Evolutionary conservation across 2,797 vertebrate genomes (phyloP).

Genomic region (Coluber constrictor): DNA sequence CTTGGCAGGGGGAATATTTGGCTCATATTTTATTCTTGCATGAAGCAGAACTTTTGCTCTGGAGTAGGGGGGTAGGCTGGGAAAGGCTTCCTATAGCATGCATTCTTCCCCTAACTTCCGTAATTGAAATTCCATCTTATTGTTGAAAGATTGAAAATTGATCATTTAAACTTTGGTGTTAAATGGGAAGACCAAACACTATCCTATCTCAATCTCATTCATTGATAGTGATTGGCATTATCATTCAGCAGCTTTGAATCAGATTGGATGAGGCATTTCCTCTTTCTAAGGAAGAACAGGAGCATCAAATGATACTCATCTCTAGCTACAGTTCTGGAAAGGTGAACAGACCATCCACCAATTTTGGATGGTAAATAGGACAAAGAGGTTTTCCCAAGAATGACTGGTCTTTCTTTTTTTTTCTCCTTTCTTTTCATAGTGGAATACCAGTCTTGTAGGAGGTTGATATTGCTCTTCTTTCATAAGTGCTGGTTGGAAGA

Average conservation of each 20-base stretch:
- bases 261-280: background rate
- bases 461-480: background rate
- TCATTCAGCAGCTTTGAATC: background rate
- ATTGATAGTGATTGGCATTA: background rate
- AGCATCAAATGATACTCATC: background rate
- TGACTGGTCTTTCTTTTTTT: background rate
- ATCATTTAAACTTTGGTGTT: background rate
- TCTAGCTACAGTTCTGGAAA: background rate
- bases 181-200: background rate
- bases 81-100: background rate
- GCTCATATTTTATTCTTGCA: background rate
- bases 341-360: background rate
- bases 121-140: background rate
- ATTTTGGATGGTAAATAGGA: background rate
- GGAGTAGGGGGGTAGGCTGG: background rate
- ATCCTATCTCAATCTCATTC: background rate
- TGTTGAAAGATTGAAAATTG: background rate
- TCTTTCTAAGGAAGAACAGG: background rate
- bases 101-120: background rate
- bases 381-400: background rate
- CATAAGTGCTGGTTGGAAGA: background rate
- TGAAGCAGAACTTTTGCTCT: background rate
- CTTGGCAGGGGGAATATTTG: background rate
- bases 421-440: background rate
- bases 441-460: background rate